Base-by-base conservation (phyloP, 1,140 invertebrate genomes). In the Drosophila sechellia region DNA sequence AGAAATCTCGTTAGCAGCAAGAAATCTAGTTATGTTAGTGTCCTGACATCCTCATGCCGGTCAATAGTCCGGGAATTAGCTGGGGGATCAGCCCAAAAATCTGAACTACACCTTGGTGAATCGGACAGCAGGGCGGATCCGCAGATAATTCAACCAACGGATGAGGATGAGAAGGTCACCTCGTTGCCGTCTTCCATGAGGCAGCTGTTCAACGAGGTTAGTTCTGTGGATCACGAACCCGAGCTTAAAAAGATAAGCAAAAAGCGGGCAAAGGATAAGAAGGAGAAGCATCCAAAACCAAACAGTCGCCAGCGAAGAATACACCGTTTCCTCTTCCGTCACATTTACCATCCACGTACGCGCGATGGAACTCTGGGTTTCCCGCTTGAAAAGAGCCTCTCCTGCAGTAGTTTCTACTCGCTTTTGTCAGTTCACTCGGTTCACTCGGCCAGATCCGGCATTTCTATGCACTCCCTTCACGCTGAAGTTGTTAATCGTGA, bases 381-480 rank as follows among this genome's bases (percentile, higher is more conserved):
- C 20, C 48, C 45, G 20, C 55, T 64, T 15, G 54, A 37, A n/a
- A 39, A 22, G 5, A 75, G 50, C 13, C 22, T 56, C 13, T 79
- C 89, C 2, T 6, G 39, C 22, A 12, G 39, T 5, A 91, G 90
- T 15, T 91, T 91, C 39, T 65, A 85, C 55, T 90, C 90, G 10
- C 39, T 45, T 0, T 17, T 39, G 0, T 80, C 84, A 0, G 31
- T 68, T 4, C 57, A 89, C 15, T 71, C 84, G 15, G 25, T 25
- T 12, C 61, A 39, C 34, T 61, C 72, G 3, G 8, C 25, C 15
- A 37, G 3, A 10, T 77, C 75, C 4, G 2, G 4, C 0, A 2
- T 20, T 3, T 77, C 72, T 2, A 0, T 48, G 0, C 45, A 34
- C n/a, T 46, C 84, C 0, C 71, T 66, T 37, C 49, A 68, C 5